Percentiles rank a stretch among this genome's conserved stretches.
phyloP scores from a whole-genome alignment of 2,888 invertebrate genomes.

The Leptodirus hochenwartii region DNA sequence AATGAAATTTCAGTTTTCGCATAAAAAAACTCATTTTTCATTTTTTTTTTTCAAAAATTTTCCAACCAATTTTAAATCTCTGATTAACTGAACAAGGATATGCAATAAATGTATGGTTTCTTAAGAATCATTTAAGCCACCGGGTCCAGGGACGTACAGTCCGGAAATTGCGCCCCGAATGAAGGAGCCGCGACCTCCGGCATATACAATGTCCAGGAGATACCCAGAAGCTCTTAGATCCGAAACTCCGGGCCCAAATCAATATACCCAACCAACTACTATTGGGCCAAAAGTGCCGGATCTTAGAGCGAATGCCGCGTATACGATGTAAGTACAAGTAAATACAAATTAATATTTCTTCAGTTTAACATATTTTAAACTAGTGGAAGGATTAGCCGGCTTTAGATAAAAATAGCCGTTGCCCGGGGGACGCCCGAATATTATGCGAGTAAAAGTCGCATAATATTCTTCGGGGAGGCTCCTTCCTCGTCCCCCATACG shows the following conservation, averaged over 20 bases:
- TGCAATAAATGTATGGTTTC: constrained; percentile 7
- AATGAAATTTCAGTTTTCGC: too few relatives aligned
- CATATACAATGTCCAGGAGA: constrained; percentile 13
- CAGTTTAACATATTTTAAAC: constrained; percentile 6
- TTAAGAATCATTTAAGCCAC: constrained; percentile 25
- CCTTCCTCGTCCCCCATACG: too few relatives aligned
- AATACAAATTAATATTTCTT: too few relatives aligned
- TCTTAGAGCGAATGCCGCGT: constrained; percentile 29
- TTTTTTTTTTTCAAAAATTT: too few relatives aligned
- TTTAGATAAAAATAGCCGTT: too few relatives aligned
- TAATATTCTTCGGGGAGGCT: too few relatives aligned
- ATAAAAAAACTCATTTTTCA: too few relatives aligned
- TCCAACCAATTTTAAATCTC: too few relatives aligned
- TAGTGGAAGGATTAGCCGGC: too few relatives aligned
- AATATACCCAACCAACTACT: constrained; percentile 33
- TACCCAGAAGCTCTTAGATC: constrained; percentile 13
- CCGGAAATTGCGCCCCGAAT: constrained; percentile 36
- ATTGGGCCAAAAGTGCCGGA: constrained; percentile 34
- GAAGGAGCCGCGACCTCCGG: constrained; percentile 35
- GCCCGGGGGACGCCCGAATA: too few relatives aligned
- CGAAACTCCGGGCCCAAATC: constrained; percentile 40
- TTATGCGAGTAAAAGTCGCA: too few relatives aligned
- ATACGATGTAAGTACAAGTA: constrained; percentile 28
- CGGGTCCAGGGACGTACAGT: constrained; percentile 46
- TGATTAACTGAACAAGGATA: too few relatives aligned